phyloP scores from a whole-genome alignment of 2,113 vertebrate species.

The Marmota flaviventris region DNA sequence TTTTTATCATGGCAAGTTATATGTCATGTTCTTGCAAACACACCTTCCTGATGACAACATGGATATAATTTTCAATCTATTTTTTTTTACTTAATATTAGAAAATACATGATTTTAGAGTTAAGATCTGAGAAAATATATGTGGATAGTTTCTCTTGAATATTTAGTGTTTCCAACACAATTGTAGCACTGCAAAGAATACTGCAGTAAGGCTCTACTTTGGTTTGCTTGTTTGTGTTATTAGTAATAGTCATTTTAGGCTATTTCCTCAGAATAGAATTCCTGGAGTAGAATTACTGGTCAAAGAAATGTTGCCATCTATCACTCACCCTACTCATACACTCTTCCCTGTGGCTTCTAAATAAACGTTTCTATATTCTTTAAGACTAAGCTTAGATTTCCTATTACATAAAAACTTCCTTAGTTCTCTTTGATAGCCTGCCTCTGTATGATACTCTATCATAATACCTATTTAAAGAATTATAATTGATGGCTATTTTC shows the following conservation, averaged over 20 bases:
- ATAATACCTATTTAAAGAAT: background rate
- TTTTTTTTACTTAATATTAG: conserved; percentile 10
- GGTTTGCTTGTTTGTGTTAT: background rate
- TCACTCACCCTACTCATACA: background rate
- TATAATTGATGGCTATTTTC: background rate
- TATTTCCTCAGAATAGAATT: background rate
- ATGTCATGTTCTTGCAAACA: background rate
- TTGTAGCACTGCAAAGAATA: background rate
- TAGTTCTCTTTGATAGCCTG: background rate
- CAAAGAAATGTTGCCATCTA: background rate
- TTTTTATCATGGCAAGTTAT: background rate
- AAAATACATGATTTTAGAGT: background rate
- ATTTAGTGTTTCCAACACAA: background rate
- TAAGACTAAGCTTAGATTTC: background rate
- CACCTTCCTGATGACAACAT: background rate
- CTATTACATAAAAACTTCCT: background rate
- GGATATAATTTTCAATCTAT: background rate
- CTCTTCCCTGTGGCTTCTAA: background rate
- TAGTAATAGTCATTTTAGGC: background rate
- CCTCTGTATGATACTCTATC: background rate
- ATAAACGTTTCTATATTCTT: background rate
- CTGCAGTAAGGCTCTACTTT: background rate
- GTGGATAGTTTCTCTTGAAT: background rate
- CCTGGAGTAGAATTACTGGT: background rate
- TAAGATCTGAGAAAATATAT: background rate